Evolutionary conservation across 2,797 vertebrate species (phyloP).

Genomic region (Coranthus polyacanthus): DNA sequence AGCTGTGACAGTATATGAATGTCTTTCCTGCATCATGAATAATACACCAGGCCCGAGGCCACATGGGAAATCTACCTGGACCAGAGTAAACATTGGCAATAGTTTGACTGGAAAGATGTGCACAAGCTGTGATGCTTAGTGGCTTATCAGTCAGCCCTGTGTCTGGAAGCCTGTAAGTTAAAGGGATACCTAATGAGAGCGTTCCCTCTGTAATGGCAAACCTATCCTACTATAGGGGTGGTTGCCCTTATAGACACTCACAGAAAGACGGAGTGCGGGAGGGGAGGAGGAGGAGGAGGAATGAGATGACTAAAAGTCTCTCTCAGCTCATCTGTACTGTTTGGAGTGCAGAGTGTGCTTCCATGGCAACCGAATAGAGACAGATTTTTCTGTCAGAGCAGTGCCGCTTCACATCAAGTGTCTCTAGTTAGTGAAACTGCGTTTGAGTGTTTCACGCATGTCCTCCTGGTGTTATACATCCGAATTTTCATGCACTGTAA

Average conservation of each 20-base stretch:
- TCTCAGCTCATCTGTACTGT: constrained; percentile 78
- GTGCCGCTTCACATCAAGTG: constrained; percentile 59
- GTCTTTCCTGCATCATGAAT: constrained; percentile 46
- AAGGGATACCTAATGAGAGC: constrained; percentile 49
- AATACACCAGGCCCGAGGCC: constrained; percentile 27
- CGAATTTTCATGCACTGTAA: neutral
- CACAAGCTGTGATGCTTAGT: neutral
- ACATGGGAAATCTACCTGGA: constrained; percentile 65
- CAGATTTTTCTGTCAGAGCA: constrained; percentile 62
- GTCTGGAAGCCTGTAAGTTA: constrained; percentile 6
- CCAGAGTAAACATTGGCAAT: constrained; percentile 43
- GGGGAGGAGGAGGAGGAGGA: constrained; percentile 60
- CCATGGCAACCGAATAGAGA: constrained; percentile 84
- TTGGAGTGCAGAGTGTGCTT: constrained; percentile 78
- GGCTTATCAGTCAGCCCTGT: constrained; percentile 31
- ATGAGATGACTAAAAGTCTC: constrained; percentile 77
- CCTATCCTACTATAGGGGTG: constrained; percentile 40
- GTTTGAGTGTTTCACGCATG: constrained; percentile 8
- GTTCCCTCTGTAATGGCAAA: constrained; percentile 31
- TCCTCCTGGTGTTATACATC: constrained; percentile 13
- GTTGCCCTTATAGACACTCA: constrained; percentile 48
- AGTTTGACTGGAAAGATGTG: constrained; percentile 43
- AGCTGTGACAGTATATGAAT: constrained; percentile 42
- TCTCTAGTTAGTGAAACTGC: constrained; percentile 37
- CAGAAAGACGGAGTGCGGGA: constrained; percentile 37